Base-by-base conservation (phyloP, 2,113 vertebrate species). In the Chaetorhynchus papuensis region DNA sequence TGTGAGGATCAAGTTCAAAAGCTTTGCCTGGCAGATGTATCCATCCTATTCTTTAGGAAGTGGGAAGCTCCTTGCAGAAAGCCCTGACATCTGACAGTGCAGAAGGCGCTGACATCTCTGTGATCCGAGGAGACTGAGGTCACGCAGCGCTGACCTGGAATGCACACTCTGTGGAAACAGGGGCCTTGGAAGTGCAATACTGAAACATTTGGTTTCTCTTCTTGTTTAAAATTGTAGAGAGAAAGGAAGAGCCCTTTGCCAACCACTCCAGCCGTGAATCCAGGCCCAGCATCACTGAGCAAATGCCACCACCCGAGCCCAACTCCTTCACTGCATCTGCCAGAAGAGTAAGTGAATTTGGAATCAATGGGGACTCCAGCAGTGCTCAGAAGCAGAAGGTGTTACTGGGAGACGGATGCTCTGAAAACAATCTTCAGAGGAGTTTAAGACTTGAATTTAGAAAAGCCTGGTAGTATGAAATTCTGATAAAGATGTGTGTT, bases 301-400 rank as follows among this genome's bases (percentile, higher is more conserved):
- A 96, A 83, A 94, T 91, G 44, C 93, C 97, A 82, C 28, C 96
- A 75, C 91, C 97, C 1, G 87, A 96, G 87, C 96, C 96, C 78
- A 97, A 96, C 80, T 93, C 96, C 84, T 96, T 97, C 97, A 96
- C 97, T 84, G 94, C 96, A 72, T 93, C 97, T 87, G 93, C 97
- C 91, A 95, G 97, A 97, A 98, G 97, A 93, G 98, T 98, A 96
- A 98, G 98, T 97, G 90, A 64, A 87, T 89, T 72, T 76, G 69
- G 65, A 39, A 88, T 77, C 59, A 13, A 1, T 52, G 74, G 78
- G 80, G 70, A 83, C 71, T 79, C 33, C 47, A 89, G 14, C 57
- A 77, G 87, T 52, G 45, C 89, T 93, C 11, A 21, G 31, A 35
- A 91, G 82, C 78, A 47, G 74, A 14, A 68, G 66, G 23, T 53